Conservation (phyloP, 2,888 invertebrate species). For the Scaeva pyrastri region DNA sequence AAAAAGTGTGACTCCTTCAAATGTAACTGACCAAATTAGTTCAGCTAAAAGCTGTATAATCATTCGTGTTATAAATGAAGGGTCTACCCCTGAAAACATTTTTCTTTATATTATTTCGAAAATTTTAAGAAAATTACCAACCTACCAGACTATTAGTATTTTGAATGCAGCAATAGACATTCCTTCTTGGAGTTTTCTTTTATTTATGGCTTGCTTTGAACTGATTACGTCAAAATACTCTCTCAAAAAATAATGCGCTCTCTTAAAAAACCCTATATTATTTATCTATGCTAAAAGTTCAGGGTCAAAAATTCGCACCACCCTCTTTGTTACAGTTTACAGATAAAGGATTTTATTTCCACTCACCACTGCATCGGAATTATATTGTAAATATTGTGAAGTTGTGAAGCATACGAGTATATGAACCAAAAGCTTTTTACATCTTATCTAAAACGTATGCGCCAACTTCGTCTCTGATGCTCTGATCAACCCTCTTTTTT, state of each 20-base stretch:
- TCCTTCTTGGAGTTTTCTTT: background rate
- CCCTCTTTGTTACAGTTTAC: background rate
- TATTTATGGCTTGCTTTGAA: constrained; percentile 56
- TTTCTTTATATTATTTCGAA: too few relatives aligned
- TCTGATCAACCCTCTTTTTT: constrained; percentile 44
- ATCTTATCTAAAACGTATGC: constrained; percentile 52
- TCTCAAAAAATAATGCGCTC: constrained; percentile 15
- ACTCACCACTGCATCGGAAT: constrained; percentile 28
- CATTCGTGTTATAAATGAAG: too few relatives aligned
- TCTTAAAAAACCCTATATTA: constrained; percentile 56
- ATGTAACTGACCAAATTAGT: too few relatives aligned
- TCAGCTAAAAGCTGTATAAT: too few relatives aligned
- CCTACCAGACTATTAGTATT: too few relatives aligned
- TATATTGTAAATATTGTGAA: background rate
- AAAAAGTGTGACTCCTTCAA: too few relatives aligned
- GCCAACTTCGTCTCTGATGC: constrained; percentile 40
- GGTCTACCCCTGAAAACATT: too few relatives aligned
- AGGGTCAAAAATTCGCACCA: constrained; percentile 46
- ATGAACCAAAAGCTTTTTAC: constrained; percentile 33
- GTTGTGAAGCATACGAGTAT: background rate
- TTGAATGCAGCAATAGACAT: background rate
- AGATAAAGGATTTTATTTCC: constrained; percentile 34
- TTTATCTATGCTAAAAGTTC: constrained; percentile 72
- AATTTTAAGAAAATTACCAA: too few relatives aligned
- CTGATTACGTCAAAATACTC: constrained; percentile 28